Evolutionary conservation across 2,888 invertebrate genomes (phyloP).

Genomic region (Phania funesta): DNA sequence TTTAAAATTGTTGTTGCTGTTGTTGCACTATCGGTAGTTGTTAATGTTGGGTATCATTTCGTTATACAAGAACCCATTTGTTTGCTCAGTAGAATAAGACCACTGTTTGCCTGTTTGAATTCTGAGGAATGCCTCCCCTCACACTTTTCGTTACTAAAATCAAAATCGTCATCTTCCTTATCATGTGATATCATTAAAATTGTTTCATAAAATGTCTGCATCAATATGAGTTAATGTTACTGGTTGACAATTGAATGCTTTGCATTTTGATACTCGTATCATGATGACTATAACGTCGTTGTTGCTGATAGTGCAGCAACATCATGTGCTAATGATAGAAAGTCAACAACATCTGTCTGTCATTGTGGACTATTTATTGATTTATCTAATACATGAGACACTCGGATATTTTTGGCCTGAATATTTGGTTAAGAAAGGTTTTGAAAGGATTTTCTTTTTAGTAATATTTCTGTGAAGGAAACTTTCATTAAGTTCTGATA

Average conservation of each 20-base stretch:
- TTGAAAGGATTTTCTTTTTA: too few relatives aligned
- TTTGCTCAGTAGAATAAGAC: background rate
- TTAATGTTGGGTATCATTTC: conserved; percentile 10
- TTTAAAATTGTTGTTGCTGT: background rate
- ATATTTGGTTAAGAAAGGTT: too few relatives aligned
- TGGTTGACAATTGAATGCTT: conserved; percentile 15
- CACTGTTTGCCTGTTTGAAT: background rate
- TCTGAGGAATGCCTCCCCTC: background rate
- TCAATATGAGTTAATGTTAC: conserved; percentile 16
- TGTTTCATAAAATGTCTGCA: background rate
- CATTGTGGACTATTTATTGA: conserved; percentile 9
- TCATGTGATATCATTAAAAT: background rate
- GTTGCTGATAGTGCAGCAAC: conserved; percentile 26
- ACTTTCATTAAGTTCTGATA: too few relatives aligned
- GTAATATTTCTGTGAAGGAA: too few relatives aligned
- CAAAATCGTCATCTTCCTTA: background rate
- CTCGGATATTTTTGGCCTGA: too few relatives aligned
- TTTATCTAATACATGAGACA: background rate
- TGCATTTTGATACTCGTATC: background rate
- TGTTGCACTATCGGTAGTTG: conserved; percentile 19
- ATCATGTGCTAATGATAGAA: conserved; percentile 50
- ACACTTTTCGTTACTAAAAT: background rate
- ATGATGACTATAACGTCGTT: background rate
- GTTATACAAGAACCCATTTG: background rate
- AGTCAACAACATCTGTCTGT: conserved; percentile 55